phyloP scores from a whole-genome alignment of 2,113 vertebrate species.

The Leucosticte australis region DNA sequence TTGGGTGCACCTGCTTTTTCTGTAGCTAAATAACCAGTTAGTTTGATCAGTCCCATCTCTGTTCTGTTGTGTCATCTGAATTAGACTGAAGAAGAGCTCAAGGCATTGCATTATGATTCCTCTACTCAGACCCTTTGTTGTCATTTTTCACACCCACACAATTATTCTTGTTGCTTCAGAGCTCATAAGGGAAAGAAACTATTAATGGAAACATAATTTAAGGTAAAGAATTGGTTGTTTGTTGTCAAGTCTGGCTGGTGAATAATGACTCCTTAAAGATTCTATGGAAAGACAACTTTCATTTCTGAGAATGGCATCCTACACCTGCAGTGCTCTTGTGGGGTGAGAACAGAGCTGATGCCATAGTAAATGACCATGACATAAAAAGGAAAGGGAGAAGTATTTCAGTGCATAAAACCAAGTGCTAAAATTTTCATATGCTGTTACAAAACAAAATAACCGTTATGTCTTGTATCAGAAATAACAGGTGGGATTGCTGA shows the following conservation, averaged over 20 bases:
- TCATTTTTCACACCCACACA: not conserved
- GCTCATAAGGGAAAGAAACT: not conserved
- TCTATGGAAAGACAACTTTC: not conserved
- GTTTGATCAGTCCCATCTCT: not conserved
- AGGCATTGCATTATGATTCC: not conserved
- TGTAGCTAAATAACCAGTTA: not conserved
- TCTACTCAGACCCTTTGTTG: not conserved
- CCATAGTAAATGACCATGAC: not conserved
- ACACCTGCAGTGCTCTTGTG: not conserved
- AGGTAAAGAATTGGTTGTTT: not conserved
- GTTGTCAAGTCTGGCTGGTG: not conserved
- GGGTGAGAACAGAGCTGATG: not conserved
- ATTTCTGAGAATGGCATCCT: not conserved
- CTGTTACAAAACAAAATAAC: not conserved
- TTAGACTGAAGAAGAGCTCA: not conserved
- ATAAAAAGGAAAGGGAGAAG: not conserved
- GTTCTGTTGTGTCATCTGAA: not conserved
- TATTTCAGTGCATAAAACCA: not conserved
- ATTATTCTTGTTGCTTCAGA: not conserved
- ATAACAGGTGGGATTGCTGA: not conserved
- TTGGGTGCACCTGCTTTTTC: not conserved
- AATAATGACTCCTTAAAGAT: not conserved
- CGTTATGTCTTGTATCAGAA: not conserved
- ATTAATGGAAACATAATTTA: not conserved
- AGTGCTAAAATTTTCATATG: not conserved